Base-by-base conservation (phyloP, 2,888 invertebrate species). In the Apantesis nais region DNA sequence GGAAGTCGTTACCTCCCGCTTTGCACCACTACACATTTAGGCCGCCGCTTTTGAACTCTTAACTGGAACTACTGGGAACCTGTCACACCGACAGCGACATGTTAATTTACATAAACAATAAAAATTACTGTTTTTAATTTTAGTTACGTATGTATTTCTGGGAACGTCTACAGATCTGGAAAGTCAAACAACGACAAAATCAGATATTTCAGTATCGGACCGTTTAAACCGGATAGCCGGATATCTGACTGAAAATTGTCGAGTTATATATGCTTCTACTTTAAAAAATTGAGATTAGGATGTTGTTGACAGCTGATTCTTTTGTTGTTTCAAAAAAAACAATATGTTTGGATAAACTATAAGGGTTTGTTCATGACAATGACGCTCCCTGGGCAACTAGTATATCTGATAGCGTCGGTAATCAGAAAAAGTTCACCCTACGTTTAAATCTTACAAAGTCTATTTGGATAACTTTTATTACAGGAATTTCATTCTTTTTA, bases 1-100 rank as follows among this genome's bases (percentile, higher is more conserved):
- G 83, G 82, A 83, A 84, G 86, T 87, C 85, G 85, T 87, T 88
- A 87, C 85, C 86, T 82, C 83, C 79, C 81, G 78, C 74, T 83
- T 82, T 85, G 83, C 85, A 80, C 81, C 84, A 85, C 80, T 85
- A 85, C 85, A 88, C 89, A 89, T 89, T 89, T 86, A 88, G 89
- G 89, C 87, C 89, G 88, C 72, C 81, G 78, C 82, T 82, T 78
- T 76, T 81, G 82, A 83, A 83, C 83, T 85, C 81, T 81, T 76
- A 80, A 77, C 78, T 74, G 78, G 73, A 67, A 76, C 81, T 78
- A 77, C 75, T 73, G 68, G 70, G 5, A 8, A 29, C 0, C 66
- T 65, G 3, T 85, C 22, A 82, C 84, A 86, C 85, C 81, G 83
- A 66, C 84, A 86, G 84, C 81, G 83, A 66, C 44, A 14, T 39